Percentiles rank a stretch among this genome's conserved stretches.
phyloP scores from a whole-genome alignment of 2,888 invertebrate species.

The Orthonevra nobilis region DNA sequence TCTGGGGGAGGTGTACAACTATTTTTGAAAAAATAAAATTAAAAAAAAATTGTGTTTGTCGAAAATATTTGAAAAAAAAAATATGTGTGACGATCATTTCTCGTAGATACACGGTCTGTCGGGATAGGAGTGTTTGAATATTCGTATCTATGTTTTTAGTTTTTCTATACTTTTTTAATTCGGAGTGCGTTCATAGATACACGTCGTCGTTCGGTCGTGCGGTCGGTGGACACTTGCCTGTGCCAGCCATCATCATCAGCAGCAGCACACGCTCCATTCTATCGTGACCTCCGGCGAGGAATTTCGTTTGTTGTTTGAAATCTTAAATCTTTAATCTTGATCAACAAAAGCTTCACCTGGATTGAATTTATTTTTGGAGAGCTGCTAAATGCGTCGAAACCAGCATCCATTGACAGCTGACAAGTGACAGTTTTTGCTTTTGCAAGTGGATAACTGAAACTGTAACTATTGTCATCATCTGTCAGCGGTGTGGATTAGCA shows the following conservation, averaged over 20 bases:
- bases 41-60: background rate
- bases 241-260: constrained; percentile 13
- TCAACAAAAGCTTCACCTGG: constrained; percentile 8
- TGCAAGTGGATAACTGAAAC: constrained; percentile 48
- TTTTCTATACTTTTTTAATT: background rate
- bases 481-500: constrained; percentile 35
- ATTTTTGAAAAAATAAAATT: background rate
- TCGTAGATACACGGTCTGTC: constrained; percentile 22
- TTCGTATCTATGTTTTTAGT: too few species aligned
- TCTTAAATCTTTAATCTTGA: too few species aligned
- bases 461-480: constrained; percentile 49
- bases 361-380: constrained; percentile 22
- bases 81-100: constrained; percentile 63
- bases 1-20: constrained; percentile 9
- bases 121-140: too few species aligned
- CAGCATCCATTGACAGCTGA: background rate
- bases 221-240: constrained; percentile 13
- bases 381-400: background rate
- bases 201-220: constrained; percentile 25
- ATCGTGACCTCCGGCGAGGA: constrained; percentile 59
- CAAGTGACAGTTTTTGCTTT: constrained; percentile 3
- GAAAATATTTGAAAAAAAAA: background rate
- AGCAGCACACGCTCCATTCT: too few species aligned
- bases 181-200: background rate
- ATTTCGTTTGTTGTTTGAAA: constrained; percentile 3